Base-by-base conservation (phyloP, 1,140 invertebrate genomes). In the Saccostrea cuccullata region DNA sequence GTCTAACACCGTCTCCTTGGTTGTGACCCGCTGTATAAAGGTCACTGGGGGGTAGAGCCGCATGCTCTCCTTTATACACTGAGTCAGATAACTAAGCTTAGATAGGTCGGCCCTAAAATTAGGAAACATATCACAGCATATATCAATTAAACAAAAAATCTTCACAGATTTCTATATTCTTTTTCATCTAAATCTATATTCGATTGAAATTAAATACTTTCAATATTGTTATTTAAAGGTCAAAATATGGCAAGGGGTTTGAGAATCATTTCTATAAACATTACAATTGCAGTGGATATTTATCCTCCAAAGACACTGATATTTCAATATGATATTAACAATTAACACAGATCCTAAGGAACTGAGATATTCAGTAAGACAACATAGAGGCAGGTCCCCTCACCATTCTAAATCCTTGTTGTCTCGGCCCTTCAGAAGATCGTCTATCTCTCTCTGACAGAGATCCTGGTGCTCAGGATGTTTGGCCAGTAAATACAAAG, bases 371-470 rank as follows among this genome's bases (percentile, higher is more conserved):
- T 47, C 47, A 47, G 47, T 8, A 47, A 47, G 47, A 47, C 47
- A 47, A 47, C 5, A 47, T 9, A 47, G 6, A 20, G n/a, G n/a
- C 17, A 64, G 0, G 17, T 30, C 30, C 30, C 23, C 91, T 73
- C 83, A 92, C 91, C 88, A 91, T 86, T 89, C 40, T 47, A 92
- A 55, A 55, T 91, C 87, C 40, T 87, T 82, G 15, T 30, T 85
- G 23, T 96, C 95, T 67, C 91, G 90, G 5, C 87, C 90, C 20
- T 97, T 97, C 55, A 98, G 95, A 0, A 98, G 96, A 90, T 95
- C 93, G 92, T 98, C 97, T 86, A 98, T 97, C 95, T 98, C 98
- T 83, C 96, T 95, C 89, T 97, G 97, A 0, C 97, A 97, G 93
- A 97, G 97, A 87, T 95, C 96, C 92, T 98, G 98, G 0, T 98